Evolutionary conservation across 2,888 invertebrate genomes (phyloP), one percentile per base, ranked within the genome.

Genomic region (Dynastes tityus): DNA sequence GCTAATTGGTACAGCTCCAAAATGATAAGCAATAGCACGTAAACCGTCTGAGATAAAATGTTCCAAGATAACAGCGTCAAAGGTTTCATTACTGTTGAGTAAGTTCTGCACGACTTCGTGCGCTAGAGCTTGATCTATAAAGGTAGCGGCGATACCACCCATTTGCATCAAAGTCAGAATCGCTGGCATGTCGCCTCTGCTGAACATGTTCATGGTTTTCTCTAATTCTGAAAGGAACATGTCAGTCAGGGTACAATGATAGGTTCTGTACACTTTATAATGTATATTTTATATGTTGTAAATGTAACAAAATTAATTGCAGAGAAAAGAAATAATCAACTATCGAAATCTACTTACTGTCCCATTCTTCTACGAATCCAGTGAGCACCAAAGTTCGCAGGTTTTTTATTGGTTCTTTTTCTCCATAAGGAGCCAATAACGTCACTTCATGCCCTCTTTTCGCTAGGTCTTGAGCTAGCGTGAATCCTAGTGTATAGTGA

Each of bases 1-100:
- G 0, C 87, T 40, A 22, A 89, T 85, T 11, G 88, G 79, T 0
- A 87, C 88, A 3, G 87, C 87, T 6, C 88, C 84, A 79, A 85
- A 88, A 78, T 87, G 85, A 61, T 87, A 83, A 9, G 87, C 87
- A 2, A 89, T 83, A 0, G 89, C 90, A 68, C 78, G 84, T 29
- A 88, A 84, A 5, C 90, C 90, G 81, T 91, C 91, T 82, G 89
- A 89, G 27, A 90, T 83, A 82, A 90, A 90, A 53, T 89, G 85
- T 82, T 91, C 91, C 1, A 90, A 87, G 5, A 90, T 84, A 1
- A 89, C 86, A 11, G 87, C 83, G 80, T 89, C 89, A 74, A 90
- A 88, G 13, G 84, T 83, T 75, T 89, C 83, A n/a, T 83, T 79
- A 0, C 89, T 88, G n/a, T 84, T 79, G 13, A 87, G 75, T 1